A percentile compares a stretch with the other conserved stretches of the same genome.
Conservation (phyloP, 1,140 invertebrate species). For the Rhagoletis pomonella region DNA sequence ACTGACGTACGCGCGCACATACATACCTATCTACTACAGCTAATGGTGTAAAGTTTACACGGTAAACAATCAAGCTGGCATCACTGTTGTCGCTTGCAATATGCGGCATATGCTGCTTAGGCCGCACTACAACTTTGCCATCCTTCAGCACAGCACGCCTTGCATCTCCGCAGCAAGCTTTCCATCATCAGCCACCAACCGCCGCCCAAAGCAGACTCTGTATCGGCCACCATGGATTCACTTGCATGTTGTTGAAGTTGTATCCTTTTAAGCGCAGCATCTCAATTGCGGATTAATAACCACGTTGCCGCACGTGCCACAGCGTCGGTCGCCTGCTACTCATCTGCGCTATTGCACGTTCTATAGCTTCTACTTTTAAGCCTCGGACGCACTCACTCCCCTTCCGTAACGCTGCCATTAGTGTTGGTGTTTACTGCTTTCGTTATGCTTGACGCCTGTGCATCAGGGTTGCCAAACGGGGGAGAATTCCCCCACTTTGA, state of each 20-base stretch:
- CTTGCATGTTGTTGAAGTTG: slow-evolving; percentile 34
- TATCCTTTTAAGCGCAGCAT: slow-evolving; percentile 52
- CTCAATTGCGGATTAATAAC: slow-evolving; percentile 54
- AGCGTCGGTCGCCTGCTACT: not conserved
- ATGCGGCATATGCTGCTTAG: slow-evolving; percentile 19
- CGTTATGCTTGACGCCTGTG: slow-evolving; percentile 47
- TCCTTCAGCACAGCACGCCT: not conserved
- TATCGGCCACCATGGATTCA: not conserved
- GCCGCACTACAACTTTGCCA: not conserved
- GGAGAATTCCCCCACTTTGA: no score
- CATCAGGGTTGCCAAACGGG: not conserved
- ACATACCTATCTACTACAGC: not conserved
- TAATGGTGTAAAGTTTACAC: not conserved
- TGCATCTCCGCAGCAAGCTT: not conserved
- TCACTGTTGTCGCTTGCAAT: not conserved
- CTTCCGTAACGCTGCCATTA: slow-evolving; percentile 53
- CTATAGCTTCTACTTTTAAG: not conserved
- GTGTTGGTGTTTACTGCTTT: slow-evolving; percentile 52
- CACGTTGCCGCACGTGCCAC: slow-evolving; percentile 54
- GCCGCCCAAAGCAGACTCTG: not conserved
- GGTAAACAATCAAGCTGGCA: not conserved
- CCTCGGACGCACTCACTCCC: slow-evolving; percentile 36
- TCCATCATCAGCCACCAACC: not conserved
- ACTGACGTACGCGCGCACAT: not conserved
- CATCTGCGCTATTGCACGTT: not conserved